These are phyloP conservation scores for Esperia sulphurella DNA, from an alignment of 2,888 invertebrate genomes.

Conservation along the genomic window DNA sequence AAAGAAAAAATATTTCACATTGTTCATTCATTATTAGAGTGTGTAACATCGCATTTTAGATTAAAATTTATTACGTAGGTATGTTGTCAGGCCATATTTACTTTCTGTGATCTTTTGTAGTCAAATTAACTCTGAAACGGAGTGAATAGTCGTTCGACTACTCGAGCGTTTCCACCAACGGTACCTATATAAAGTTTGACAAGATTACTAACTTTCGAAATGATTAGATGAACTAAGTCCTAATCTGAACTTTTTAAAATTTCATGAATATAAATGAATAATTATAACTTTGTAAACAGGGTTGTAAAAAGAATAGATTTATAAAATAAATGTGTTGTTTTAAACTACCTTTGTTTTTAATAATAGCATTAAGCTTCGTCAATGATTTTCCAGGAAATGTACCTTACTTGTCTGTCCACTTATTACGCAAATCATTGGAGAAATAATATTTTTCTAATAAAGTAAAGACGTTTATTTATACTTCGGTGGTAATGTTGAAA, in stretches of 20 bases:
- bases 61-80: not conserved
- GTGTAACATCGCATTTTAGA: not conserved
- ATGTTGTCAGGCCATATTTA: conserved; percentile 10
- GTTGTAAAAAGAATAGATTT: conserved; percentile 43
- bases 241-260: too few relatives aligned
- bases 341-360: conserved; percentile 14
- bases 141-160: not conserved
- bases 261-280: not conserved
- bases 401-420: too few relatives aligned
- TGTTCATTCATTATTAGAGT: not conserved
- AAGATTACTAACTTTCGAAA: too few relatives aligned
- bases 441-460: too few relatives aligned
- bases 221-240: not conserved
- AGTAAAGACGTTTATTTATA: not conserved
- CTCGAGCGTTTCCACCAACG: not conserved
- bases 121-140: not conserved
- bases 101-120: conserved; percentile 18
- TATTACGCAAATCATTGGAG: too few relatives aligned
- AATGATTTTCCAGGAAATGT: too few relatives aligned
- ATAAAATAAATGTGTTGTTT: conserved; percentile 58
- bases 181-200: too few relatives aligned
- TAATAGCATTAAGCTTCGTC: not conserved
- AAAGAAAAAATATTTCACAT: not conserved
- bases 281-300: conserved; percentile 40
- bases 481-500: conserved; percentile 9